Evolutionary conservation across 2,113 vertebrate genomes (phyloP), one percentile per base, ranked within the genome.

Genomic region (Speoplatyrhinus poulsoni): DNA sequence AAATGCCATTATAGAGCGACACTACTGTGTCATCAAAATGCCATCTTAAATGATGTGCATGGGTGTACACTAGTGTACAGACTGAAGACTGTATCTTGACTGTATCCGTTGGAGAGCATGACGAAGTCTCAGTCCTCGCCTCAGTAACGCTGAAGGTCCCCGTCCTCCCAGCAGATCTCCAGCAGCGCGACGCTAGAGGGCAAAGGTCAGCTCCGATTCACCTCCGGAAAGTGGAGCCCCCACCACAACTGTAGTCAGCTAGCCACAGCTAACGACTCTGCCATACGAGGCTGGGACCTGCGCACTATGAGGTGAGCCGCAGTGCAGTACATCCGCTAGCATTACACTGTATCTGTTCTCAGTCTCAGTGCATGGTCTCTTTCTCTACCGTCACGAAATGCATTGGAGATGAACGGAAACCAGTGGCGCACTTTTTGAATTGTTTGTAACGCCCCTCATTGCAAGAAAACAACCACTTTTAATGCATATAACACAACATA

Each of bases 241-340:
- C 98, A 99, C 78, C 98, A 99, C 91, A 98, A 94, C 82, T 96
- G 96, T 77, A 95, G 94, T 16, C 98, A 99, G 88, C 93, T 98
- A 69, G 96, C 96, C 83, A 99, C 98, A 0, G 97, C 98, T 0
- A 99, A 94, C 0, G 98, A 99, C 81, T 96, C 94, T 0, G 80
- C 92, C 53, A 93, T 99, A 68, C 92, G 97, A 3, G 98, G 96
- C 47, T 99, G 98, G 98, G 98, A 99, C 83, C 94, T 95, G 0
- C 93, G 97, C 73, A 97, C 89, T 74, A 99, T 98, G 97, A 96
- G 95, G 97, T 98, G 74, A 89, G 82, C 6, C 6, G 8, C 19
- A 19, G 54, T 19, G 8, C 54, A n/a, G n/a, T 10, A 56, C 8
- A 56, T 19, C 16, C 16, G 15, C 54, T 56, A 17, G n/a, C 36